Conservation (phyloP, 2,113 vertebrate genomes). For the Mohoua ochrocephala region DNA sequence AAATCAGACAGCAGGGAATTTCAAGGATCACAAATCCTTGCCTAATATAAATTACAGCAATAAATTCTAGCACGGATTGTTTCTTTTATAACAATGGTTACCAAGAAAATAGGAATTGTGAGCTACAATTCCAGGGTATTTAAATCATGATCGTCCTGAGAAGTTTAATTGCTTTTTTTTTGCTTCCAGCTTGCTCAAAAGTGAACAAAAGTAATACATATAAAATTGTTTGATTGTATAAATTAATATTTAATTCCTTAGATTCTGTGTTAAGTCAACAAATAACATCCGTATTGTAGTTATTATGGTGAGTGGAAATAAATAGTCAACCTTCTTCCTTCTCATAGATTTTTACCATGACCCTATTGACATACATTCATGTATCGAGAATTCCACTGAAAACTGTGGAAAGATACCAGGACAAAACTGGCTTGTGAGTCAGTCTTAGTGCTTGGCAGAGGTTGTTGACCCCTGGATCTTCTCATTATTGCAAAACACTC, state of each 20-base stretch:
- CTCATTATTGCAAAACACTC: neutral
- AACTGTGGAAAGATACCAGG: neutral
- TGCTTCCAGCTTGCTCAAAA: neutral
- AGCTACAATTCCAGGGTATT: neutral
- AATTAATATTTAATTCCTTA: neutral
- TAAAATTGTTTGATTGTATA: neutral
- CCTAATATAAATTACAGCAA: neutral
- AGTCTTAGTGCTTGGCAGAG: neutral
- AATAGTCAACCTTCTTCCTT: neutral
- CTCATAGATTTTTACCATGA: neutral
- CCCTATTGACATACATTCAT: neutral
- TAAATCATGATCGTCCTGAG: neutral
- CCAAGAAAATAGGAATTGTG: neutral
- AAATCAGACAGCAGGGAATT: conserved; percentile 12
- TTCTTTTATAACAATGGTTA: conserved; percentile 5
- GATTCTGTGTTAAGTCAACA: neutral
- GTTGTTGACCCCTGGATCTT: neutral
- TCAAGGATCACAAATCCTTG: neutral
- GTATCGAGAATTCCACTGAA: neutral
- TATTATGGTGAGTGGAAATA: neutral
- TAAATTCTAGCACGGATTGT: neutral
- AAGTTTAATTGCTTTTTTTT: neutral
- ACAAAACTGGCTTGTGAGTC: neutral
- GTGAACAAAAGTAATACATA: neutral
- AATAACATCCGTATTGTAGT: neutral